phyloP scores from a whole-genome alignment of 1,140 invertebrate genomes.

The Daktulosphaira vitifoliae region DNA sequence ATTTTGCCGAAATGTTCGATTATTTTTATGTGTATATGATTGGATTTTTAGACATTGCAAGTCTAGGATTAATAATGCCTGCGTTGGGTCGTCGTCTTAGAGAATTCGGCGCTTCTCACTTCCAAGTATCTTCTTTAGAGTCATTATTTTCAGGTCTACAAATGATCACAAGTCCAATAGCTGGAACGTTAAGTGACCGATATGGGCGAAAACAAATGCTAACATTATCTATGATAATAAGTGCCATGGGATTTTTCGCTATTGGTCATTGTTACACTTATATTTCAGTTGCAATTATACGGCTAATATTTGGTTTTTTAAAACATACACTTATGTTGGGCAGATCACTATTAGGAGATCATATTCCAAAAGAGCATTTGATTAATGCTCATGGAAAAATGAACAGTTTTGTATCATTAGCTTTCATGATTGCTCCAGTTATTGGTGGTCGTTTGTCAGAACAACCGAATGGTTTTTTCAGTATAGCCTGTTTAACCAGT shows the following conservation, averaged over 20 bases:
- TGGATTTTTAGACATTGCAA: constrained; percentile 55
- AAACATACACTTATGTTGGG: constrained; percentile 73
- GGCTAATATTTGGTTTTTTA: constrained; percentile 85
- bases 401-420: constrained; percentile 90
- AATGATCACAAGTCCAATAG: constrained; percentile 84
- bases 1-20: constrained; percentile 4
- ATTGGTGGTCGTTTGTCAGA: constrained; percentile 85
- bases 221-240: constrained; percentile 64
- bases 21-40: constrained; percentile 4
- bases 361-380: constrained; percentile 63
- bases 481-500: constrained; percentile 45
- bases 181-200: constrained; percentile 88
- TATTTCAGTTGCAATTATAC: constrained; percentile 78
- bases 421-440: constrained; percentile 88
- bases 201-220: constrained; percentile 83
- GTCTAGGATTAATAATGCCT: constrained; percentile 57
- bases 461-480: constrained; percentile 52
- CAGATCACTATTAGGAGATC: constrained; percentile 89
- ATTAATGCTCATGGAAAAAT: constrained; percentile 85
- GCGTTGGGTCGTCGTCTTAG: constrained; percentile 51
- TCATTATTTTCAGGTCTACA: constrained; percentile 94
- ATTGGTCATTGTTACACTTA: constrained; percentile 75
- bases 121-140: constrained; percentile 68
- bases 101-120: constrained; percentile 52
- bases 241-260: constrained; percentile 45